Percentiles rank a stretch among this genome's conserved stretches.
Evolutionary conservation across 1,140 invertebrate species (phyloP).

Genomic region (Oreohelix idahoensis): DNA sequence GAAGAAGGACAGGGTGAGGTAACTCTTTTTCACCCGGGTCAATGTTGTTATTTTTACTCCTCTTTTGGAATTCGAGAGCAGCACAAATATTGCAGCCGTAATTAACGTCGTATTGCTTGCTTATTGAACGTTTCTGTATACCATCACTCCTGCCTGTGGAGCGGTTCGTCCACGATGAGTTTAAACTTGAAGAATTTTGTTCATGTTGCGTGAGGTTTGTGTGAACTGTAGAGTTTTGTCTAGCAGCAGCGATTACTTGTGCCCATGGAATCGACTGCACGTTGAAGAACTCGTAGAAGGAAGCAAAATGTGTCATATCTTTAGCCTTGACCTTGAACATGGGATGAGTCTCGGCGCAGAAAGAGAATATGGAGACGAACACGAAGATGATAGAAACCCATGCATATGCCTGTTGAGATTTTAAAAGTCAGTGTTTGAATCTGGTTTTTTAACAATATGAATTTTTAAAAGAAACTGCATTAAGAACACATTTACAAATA

Average conservation of each 20-base stretch:
- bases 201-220: neutral
- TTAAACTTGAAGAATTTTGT: too few species aligned
- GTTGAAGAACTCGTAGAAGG: conserved; percentile 60
- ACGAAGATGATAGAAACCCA: conserved; percentile 69
- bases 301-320: conserved; percentile 47
- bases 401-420: conserved; percentile 61
- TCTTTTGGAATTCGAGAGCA: neutral
- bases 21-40: conserved; percentile 34
- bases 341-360: conserved; percentile 68
- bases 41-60: neutral
- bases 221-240: neutral
- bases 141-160: neutral
- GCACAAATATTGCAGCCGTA: neutral
- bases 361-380: conserved; percentile 68
- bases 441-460: neutral
- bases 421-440: neutral
- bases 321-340: conserved; percentile 55
- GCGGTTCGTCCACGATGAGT: neutral
- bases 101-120: neutral
- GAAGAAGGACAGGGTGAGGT: conserved; percentile 61
- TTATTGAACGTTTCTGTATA: neutral
- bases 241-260: neutral
- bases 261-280: conserved; percentile 38
- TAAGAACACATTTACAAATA: neutral
- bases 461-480: neutral